These are phyloP conservation scores for Apodemus sylvaticus DNA, from an alignment of 2,113 vertebrate genomes.

Conservation along the genomic window DNA sequence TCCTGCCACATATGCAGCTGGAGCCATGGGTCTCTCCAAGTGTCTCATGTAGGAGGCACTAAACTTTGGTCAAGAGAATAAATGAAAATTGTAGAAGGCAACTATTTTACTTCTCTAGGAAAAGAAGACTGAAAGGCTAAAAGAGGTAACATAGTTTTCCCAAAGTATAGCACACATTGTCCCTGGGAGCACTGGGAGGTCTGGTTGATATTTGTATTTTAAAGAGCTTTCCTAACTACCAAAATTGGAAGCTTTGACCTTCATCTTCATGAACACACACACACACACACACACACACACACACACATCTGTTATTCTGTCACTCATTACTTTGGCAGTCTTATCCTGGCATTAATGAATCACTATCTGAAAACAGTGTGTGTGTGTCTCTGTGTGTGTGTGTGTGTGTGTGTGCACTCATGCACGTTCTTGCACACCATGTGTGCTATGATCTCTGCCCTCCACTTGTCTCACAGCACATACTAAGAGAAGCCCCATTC, in stretches of 20 bases:
- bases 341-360: background rate
- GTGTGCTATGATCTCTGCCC: background rate
- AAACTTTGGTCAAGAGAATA: too few relatives aligned
- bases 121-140: too few relatives aligned
- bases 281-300: too few relatives aligned
- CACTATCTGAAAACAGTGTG: background rate
- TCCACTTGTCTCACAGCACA: background rate
- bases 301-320: background rate
- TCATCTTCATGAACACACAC: too few relatives aligned
- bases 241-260: background rate
- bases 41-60: too few relatives aligned
- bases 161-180: too few relatives aligned
- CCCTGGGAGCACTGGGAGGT: too few relatives aligned
- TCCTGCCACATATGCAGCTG: too few relatives aligned
- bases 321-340: background rate
- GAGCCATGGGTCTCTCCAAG: too few relatives aligned
- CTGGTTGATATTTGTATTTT: background rate
- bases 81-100: too few relatives aligned
- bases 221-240: background rate
- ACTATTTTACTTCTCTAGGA: too few relatives aligned
- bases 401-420: background rate
- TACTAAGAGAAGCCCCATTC: background rate
- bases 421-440: background rate
- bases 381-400: background rate
- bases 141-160: too few relatives aligned